phyloP scores from a whole-genome alignment of 2,113 vertebrate species.

The Sterrhoptilus dennistouni region DNA sequence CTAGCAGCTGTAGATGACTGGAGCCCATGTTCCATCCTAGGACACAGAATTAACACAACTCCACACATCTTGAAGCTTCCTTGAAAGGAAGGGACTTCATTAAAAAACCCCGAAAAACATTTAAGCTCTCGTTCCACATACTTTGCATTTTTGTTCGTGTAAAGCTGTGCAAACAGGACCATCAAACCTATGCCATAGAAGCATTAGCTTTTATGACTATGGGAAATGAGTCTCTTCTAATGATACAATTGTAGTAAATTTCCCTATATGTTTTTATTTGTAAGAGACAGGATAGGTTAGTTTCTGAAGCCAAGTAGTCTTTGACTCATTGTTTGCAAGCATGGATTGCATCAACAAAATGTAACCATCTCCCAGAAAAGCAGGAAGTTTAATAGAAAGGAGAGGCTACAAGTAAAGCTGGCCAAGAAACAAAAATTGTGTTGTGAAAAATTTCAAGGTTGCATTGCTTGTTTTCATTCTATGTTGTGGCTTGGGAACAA shows the following conservation, averaged over 20 bases:
- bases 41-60: not conserved
- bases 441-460: constrained; percentile 61
- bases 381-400: constrained; percentile 34
- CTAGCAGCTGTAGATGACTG: not conserved
- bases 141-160: not conserved
- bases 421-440: constrained; percentile 15
- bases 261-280: not conserved
- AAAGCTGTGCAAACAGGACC: not conserved
- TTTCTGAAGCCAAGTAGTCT: constrained; percentile 1
- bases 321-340: constrained; percentile 34
- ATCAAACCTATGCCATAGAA: not conserved
- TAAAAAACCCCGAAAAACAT: not conserved
- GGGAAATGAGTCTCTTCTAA: not conserved
- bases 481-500: constrained; percentile 10
- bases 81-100: not conserved
- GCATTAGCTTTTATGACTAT: not conserved
- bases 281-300: not conserved
- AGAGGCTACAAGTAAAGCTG: not conserved
- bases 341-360: not conserved
- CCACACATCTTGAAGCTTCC: not conserved
- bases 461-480: constrained; percentile 33
- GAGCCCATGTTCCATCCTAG: not conserved
- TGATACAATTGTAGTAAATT: not conserved
- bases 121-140: not conserved
- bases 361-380: not conserved